These are phyloP conservation scores for Apamea sordens DNA, from an alignment of 2,888 invertebrate species.

Conservation along the genomic window DNA sequence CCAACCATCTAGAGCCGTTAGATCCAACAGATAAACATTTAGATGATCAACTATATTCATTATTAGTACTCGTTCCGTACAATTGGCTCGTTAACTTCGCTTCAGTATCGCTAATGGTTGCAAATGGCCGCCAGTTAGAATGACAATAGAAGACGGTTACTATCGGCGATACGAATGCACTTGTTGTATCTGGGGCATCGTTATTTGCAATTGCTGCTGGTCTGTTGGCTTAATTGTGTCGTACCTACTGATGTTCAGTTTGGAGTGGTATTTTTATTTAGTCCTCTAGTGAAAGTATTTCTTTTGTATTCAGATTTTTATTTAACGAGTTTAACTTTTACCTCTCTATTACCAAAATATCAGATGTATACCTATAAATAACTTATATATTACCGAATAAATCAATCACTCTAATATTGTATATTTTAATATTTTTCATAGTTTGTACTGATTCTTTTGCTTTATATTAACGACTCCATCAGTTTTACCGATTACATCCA, in stretches of 20 bases:
- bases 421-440: not conserved
- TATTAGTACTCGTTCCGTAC: constrained; percentile 69
- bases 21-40: constrained; percentile 65
- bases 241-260: constrained; percentile 31
- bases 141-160: constrained; percentile 78
- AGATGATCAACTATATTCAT: constrained; percentile 70
- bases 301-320: not conserved
- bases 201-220: constrained; percentile 70
- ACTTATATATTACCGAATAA: not conserved
- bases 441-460: not conserved
- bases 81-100: constrained; percentile 83
- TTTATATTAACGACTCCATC: not conserved
- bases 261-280: not conserved
- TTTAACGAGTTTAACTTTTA: not conserved
- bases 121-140: constrained; percentile 82
- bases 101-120: constrained; percentile 85
- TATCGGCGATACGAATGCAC: constrained; percentile 67
- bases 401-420: not conserved
- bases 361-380: not conserved
- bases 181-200: constrained; percentile 74
- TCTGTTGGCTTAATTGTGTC: constrained; percentile 59
- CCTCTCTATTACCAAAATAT: not conserved
- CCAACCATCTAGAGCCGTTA: constrained; percentile 56
- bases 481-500: not conserved
- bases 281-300: not conserved